These are phyloP conservation scores for Axinella damicornis DNA, from an alignment of 37 sponge, comb jelly and placozoan species.

Conservation along the genomic window DNA sequence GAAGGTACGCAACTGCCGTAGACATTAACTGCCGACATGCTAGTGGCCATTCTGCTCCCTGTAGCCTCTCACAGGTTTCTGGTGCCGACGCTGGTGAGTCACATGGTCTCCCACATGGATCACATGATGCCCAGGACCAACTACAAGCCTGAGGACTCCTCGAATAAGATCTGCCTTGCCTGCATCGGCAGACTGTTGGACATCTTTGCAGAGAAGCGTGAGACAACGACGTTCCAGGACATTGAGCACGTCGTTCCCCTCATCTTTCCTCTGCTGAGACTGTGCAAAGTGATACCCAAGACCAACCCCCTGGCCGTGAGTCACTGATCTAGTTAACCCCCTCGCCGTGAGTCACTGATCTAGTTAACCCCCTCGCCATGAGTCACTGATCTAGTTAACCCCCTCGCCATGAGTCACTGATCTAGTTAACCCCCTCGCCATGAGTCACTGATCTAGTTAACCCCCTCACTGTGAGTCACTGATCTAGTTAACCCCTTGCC, in stretches of 20 bases:
- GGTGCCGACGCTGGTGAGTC: slow-evolving; percentile 45
- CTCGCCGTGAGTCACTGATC: no score
- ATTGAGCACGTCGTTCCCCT: slow-evolving; percentile 31
- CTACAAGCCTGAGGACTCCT: slow-evolving; percentile 20
- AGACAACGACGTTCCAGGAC: neutral
- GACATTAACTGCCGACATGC: no score
- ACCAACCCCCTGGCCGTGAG: slow-evolving; percentile 45
- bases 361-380: no score
- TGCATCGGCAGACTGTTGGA: slow-evolving; percentile 39
- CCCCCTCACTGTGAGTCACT: no score
- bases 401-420: no score
- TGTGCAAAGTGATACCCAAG: slow-evolving; percentile 16
- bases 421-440: no score
- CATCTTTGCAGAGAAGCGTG: neutral
- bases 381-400: no score
- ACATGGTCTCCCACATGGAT: slow-evolving; percentile 34
- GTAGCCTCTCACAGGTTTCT: slow-evolving; percentile 29
- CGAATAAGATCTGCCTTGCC: slow-evolving; percentile 20
- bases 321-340: no score
- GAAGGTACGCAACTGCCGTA: slow-evolving; percentile 21
- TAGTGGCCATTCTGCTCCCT: no score
- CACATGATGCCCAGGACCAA: slow-evolving; percentile 17
- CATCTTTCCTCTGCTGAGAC: slow-evolving; percentile 41
- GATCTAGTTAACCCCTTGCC: no score
- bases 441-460: no score